Conservation (phyloP, 2,797 vertebrate species). For the Syncerus caffer region DNA sequence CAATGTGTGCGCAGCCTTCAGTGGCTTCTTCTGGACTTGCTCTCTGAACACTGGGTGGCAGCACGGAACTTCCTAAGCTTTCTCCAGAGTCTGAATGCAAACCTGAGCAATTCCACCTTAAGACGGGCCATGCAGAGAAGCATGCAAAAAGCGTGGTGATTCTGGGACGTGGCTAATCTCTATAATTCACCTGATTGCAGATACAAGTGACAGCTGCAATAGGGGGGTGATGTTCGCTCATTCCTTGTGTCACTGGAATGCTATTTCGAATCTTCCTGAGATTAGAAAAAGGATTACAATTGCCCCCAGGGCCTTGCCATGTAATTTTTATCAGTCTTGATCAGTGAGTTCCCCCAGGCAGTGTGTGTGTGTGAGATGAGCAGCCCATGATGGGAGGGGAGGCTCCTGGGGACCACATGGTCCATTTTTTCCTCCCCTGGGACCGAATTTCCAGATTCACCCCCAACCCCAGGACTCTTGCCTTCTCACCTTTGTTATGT, state of each 20-base stretch:
- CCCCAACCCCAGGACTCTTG: neutral
- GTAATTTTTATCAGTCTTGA: conserved; percentile 70
- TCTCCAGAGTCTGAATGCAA: neutral
- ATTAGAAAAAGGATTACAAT: conserved; percentile 73
- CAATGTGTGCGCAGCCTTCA: rapidly evolving
- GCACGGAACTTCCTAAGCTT: conserved; percentile 25
- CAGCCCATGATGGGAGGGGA: neutral
- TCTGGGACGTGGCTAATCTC: conserved; percentile 72
- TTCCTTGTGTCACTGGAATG: conserved; percentile 59
- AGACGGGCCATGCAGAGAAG: conserved; percentile 61
- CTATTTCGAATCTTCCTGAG: conserved; percentile 70
- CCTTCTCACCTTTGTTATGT: neutral
- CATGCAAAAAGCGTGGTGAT: conserved; percentile 71
- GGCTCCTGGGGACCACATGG: neutral
- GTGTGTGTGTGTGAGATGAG: neutral
- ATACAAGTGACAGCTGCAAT: conserved; percentile 68
- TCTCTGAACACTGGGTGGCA: conserved; percentile 65
- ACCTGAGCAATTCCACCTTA: conserved; percentile 62
- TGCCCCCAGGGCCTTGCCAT: conserved; percentile 46
- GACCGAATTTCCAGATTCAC: neutral
- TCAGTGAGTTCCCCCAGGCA: conserved; percentile 22
- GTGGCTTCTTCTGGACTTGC: neutral
- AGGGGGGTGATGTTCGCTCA: conserved; percentile 60
- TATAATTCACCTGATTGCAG: conserved; percentile 64
- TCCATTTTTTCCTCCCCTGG: neutral